These are phyloP conservation scores for Aegithalos caudatus DNA, from an alignment of 2,113 vertebrate genomes.

Conservation along the genomic window DNA sequence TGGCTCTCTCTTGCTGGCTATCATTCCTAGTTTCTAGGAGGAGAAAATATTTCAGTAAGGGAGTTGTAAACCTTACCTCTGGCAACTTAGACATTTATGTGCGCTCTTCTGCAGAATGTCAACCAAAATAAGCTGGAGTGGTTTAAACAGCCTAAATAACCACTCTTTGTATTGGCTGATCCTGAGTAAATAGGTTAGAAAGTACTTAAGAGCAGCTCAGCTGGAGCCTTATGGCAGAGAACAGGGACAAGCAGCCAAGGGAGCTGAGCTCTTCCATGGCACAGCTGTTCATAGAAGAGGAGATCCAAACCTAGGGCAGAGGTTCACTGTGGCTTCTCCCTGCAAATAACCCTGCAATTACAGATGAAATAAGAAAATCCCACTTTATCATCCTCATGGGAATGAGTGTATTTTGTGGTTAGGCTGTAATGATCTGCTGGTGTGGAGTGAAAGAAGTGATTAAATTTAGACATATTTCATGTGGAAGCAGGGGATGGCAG, in stretches of 20 bases:
- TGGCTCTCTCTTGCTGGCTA: neutral
- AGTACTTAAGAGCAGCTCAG: slow-evolving; percentile 11
- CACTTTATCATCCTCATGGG: neutral
- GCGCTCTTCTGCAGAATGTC: neutral
- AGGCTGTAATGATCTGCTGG: neutral
- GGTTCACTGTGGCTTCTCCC: neutral
- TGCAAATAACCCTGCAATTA: neutral
- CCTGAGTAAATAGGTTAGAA: slow-evolving; percentile 24
- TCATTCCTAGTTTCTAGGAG: neutral
- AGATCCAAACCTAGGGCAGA: neutral
- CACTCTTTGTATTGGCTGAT: neutral
- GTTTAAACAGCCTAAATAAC: slow-evolving; percentile 19
- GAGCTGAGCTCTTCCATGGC: neutral
- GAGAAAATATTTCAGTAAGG: neutral
- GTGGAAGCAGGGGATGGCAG: neutral
- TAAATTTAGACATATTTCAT: neutral
- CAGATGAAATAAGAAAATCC: neutral
- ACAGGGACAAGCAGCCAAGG: neutral
- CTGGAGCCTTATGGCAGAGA: neutral
- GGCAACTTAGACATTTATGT: neutral
- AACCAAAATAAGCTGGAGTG: neutral
- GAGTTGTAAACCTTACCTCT: neutral
- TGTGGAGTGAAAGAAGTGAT: neutral
- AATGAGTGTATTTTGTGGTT: neutral
- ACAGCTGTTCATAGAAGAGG: neutral